phyloP scores from a whole-genome alignment of 2,888 invertebrate genomes.

The Lithosia quadra region DNA sequence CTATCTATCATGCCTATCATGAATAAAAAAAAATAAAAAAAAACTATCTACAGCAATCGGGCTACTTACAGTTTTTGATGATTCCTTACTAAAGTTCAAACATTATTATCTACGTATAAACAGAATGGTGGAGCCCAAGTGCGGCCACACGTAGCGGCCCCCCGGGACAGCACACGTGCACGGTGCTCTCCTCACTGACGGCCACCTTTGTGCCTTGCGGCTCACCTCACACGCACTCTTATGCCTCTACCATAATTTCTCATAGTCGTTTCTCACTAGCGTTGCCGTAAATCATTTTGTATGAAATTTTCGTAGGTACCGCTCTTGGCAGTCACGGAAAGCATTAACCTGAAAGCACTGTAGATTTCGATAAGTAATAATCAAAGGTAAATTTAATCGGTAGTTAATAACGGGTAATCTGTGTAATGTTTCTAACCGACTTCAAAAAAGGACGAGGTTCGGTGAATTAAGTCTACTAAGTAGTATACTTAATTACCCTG shows the following conservation, averaged over 20 bases:
- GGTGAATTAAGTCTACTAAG: too few species aligned
- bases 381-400: not conserved
- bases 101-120: not conserved
- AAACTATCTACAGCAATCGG: too few species aligned
- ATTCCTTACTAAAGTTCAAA: not conserved
- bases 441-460: too few species aligned
- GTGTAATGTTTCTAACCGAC: too few species aligned
- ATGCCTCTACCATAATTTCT: not conserved
- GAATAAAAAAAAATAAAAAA: too few species aligned
- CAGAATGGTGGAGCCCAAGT: conserved; percentile 7
- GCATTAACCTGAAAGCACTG: not conserved
- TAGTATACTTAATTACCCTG: too few species aligned
- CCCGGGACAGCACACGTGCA: conserved; percentile 25
- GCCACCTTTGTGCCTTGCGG: conserved; percentile 9
- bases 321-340: not conserved
- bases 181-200: conserved; percentile 2
- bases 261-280: not conserved
- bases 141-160: conserved; percentile 45
- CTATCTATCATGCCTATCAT: too few species aligned
- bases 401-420: too few species aligned
- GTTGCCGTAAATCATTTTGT: not conserved
- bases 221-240: conserved; percentile 15
- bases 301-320: not conserved
- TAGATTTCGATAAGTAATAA: not conserved
- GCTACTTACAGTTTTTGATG: too few species aligned